Evolutionary conservation across 2,888 invertebrate genomes (phyloP).

Genomic region (Actias luna): DNA sequence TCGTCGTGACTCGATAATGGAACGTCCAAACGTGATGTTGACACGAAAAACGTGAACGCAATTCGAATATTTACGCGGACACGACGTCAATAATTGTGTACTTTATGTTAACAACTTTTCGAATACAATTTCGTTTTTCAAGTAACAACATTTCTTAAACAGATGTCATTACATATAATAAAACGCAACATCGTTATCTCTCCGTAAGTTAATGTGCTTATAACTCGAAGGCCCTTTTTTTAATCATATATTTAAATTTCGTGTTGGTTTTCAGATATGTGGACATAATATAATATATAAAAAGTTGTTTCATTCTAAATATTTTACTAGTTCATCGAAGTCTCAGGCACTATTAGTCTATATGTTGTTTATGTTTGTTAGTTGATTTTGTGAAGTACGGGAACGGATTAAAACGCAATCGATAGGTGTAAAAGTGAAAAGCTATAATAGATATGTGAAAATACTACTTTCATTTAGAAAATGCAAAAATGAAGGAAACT

Average conservation of each 20-base stretch:
- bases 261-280: too few relatives aligned
- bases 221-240: too few relatives aligned
- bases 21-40: slow-evolving; percentile 52
- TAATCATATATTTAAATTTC: too few relatives aligned
- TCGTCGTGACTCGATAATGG: slow-evolving; percentile 54
- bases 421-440: neutral
- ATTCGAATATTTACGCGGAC: slow-evolving; percentile 43
- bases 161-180: neutral
- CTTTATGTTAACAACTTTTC: slow-evolving; percentile 11
- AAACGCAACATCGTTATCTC: too few relatives aligned
- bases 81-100: slow-evolving; percentile 32
- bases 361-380: neutral
- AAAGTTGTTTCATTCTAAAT: too few relatives aligned
- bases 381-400: neutral
- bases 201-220: too few relatives aligned
- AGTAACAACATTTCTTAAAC: neutral
- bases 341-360: too few relatives aligned
- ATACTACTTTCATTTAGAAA: neutral
- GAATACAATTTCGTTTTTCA: slow-evolving; percentile 20
- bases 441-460: neutral
- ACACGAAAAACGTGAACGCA: slow-evolving; percentile 49
- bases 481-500: neutral
- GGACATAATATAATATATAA: too few relatives aligned
- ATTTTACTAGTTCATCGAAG: too few relatives aligned
- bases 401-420: neutral